Base-by-base conservation (phyloP, 2,797 vertebrate species). In the Eremophila alpestris region DNA sequence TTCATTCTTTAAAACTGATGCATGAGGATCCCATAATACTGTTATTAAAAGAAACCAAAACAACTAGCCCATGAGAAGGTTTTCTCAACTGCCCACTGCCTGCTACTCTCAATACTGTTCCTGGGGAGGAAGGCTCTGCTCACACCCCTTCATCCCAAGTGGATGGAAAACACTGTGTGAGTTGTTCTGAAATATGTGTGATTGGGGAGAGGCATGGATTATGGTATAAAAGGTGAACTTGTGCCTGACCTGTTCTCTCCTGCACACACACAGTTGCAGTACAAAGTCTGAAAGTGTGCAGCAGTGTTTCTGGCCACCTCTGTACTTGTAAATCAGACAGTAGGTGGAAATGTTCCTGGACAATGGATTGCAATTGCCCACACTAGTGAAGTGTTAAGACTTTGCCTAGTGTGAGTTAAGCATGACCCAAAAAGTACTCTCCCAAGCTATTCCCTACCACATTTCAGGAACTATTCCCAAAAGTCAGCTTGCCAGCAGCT, bases 311-410 rank as follows among this genome's bases (percentile, higher is more conserved):
- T 80, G 68, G 30, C 38, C 38, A 49, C 41, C 38, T 68, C 63
- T 68, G 41, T 68, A 26, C 62, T 68, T 17, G 7, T 83, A 74
- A 87, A 87, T 93, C 84, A 88, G 68, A 55, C 32, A 54, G 73
- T 32, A 88, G 75, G 46, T 92, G 68, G 62, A 91, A 91, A 78
- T 83, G 79, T 89, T 93, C 78, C 76, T 75, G 87, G 75, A 83
- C 79, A 70, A 83, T 62, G 73, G 43, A n/a, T 62, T 86, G 70
- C 46, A 62, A 81, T 78, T 94, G 88, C 36, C 54, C 65, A 73
- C 1, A 1, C 59, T 73, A 82, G n/a, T 43, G 70, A 94, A 87
- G 62, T 2, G 0, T 96, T 94, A 89, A 92, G 71, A 38, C 68
- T 87, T 87, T 80, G 56, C 81, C 51, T 62, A 54, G 27, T 71